Evolutionary conservation across 2,797 vertebrate species (phyloP).

Genomic region (Ptychobarbus kaznakovi): DNA sequence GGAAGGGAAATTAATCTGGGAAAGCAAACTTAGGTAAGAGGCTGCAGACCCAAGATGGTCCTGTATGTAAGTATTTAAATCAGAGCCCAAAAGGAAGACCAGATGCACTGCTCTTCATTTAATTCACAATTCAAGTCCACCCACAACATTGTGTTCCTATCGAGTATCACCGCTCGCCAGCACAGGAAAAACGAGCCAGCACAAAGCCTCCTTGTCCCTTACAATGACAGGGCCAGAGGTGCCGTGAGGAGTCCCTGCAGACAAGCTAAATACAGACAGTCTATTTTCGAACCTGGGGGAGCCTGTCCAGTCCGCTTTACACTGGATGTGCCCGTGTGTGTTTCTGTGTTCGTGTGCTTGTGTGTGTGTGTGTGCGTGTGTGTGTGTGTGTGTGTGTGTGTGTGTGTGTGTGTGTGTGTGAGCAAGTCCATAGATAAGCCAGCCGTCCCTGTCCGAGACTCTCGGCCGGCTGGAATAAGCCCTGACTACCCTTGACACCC

Average conservation of each 20-base stretch:
- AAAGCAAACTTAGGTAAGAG: neutral
- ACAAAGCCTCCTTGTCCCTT: conserved; percentile 50
- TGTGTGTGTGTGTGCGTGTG: neutral
- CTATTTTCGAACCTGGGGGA: conserved; percentile 57
- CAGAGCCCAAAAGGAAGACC: neutral
- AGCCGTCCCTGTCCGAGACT: conserved; percentile 64
- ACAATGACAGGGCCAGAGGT: conserved; percentile 53
- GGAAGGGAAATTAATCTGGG: neutral
- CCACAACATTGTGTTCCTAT: conserved; percentile 24
- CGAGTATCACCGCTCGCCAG: neutral
- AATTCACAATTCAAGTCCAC: conserved; percentile 17
- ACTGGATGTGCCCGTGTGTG: conserved; percentile 36
- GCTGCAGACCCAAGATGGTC: neutral
- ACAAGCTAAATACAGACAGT: conserved; percentile 60
- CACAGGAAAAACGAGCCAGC: conserved; percentile 25
- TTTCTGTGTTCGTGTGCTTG: conserved; percentile 7
- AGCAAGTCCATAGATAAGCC: conserved; percentile 61
- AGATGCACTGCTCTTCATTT: neutral
- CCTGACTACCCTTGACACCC: conserved; percentile 71
- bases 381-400: conserved; percentile 10
- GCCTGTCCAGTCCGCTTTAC: conserved; percentile 55
- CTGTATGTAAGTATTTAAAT: conserved; percentile 12
- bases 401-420: conserved; percentile 1
- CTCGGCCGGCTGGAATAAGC: conserved; percentile 62
- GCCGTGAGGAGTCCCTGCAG: conserved; percentile 53